A percentile compares a stretch with the other conserved stretches of the same genome.
Evolutionary conservation across 2,888 invertebrate genomes (phyloP).

Genomic region (Philereme vetulata): DNA sequence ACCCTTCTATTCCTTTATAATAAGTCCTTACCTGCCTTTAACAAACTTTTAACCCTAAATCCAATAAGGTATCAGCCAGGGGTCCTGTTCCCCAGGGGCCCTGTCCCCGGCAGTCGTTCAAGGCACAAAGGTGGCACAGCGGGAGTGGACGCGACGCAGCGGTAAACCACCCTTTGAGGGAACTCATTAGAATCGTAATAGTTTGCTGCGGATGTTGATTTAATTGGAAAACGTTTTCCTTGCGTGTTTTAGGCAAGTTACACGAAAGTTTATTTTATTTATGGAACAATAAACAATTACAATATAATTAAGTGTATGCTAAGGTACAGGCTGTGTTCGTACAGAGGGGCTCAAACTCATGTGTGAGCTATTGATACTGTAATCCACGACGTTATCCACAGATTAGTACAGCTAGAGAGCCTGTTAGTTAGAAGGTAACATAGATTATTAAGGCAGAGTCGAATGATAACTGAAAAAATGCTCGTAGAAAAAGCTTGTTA

Average conservation of each 20-base stretch:
- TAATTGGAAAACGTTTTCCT: slow-evolving; percentile 17
- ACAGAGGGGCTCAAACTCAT: no score
- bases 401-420: no score
- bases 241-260: not conserved
- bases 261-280: not conserved
- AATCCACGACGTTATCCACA: no score
- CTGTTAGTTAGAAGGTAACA: no score
- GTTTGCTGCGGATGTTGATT: slow-evolving; percentile 9
- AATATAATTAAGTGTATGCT: no score
- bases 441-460: no score
- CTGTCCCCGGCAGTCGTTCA: slow-evolving; percentile 33
- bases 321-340: no score
- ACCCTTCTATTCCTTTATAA: not conserved
- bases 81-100: not conserved
- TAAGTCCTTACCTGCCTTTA: slow-evolving; percentile 7
- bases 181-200: slow-evolving; percentile 20
- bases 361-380: no score
- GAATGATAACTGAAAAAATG: no score
- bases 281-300: no score
- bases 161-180: slow-evolving; percentile 28
- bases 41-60: slow-evolving; percentile 24
- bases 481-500: no score
- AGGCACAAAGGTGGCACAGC: slow-evolving; percentile 30
- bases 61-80: not conserved
- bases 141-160: slow-evolving; percentile 22